phyloP scores from a whole-genome alignment of 1,140 invertebrate genomes.

The Cylas formicarius region DNA sequence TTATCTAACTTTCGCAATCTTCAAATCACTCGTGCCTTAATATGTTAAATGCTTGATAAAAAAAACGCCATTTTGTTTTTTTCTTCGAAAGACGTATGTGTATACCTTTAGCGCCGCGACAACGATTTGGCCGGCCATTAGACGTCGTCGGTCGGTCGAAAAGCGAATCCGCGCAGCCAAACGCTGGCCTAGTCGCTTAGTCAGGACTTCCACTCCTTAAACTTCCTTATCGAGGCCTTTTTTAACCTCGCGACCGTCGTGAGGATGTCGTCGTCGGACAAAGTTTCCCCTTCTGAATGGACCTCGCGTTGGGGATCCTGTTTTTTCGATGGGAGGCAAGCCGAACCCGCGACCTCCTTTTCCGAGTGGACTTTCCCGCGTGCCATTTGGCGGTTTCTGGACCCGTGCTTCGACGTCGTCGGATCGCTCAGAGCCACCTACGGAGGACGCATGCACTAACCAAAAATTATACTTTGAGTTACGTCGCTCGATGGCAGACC shows the following conservation, averaged over 20 bases:
- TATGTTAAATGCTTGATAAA: too few species aligned
- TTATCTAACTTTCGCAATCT: too few species aligned
- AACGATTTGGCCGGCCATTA: too few species aligned
- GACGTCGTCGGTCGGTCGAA: too few species aligned
- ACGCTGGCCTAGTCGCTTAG: conserved; percentile 38
- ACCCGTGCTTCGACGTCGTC: conserved; percentile 47
- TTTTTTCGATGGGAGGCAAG: conserved; percentile 42
- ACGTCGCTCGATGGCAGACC: too few species aligned
- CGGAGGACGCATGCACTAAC: conserved; percentile 15
- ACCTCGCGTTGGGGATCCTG: conserved; percentile 48
- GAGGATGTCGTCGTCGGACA: conserved; percentile 54
- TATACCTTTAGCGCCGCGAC: too few species aligned
- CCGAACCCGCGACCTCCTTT: conserved; percentile 42
- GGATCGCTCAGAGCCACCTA: conserved; percentile 59
- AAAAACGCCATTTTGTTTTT: too few species aligned
- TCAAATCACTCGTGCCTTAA: too few species aligned
- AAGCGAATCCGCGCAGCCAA: too few species aligned
- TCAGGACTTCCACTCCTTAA: conserved; percentile 71
- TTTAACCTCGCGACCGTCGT: conserved; percentile 63
- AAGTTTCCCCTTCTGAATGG: conserved; percentile 68
- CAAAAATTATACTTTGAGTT: too few species aligned
- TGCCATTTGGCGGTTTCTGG: conserved; percentile 43
- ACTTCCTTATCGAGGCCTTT: conserved; percentile 65
- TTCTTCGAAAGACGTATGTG: too few species aligned
- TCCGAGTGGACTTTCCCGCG: conserved; percentile 48